These are phyloP conservation scores for Urocynchramus pylzowi DNA, from an alignment of 2,113 vertebrate species.

Conservation along the genomic window DNA sequence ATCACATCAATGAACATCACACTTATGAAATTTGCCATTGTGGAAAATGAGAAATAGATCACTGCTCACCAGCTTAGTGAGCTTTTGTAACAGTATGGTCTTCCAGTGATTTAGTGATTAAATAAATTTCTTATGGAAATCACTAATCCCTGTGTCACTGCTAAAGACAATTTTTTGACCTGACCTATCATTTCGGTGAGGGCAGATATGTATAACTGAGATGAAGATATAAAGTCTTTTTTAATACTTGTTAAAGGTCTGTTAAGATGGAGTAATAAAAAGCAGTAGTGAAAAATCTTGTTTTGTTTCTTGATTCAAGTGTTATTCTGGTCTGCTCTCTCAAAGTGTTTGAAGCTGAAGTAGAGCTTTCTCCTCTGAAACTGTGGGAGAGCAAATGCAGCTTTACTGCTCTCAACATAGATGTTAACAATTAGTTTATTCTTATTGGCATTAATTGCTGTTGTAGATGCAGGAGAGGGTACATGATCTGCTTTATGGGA, in stretches of 20 bases:
- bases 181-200: neutral
- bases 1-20: neutral
- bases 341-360: neutral
- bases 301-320: neutral
- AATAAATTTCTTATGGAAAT: no score
- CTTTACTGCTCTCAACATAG: neutral
- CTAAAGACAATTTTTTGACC: neutral
- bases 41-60: neutral
- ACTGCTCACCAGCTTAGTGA: neutral
- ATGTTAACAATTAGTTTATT: conserved; percentile 15
- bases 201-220: neutral
- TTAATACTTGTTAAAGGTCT: neutral
- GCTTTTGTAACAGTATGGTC: neutral
- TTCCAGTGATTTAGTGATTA: neutral
- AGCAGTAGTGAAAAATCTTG: neutral
- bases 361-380: neutral
- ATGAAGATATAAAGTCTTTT: neutral
- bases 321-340: neutral
- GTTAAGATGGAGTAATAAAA: neutral
- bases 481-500: neutral
- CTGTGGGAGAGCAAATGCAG: neutral
- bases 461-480: neutral
- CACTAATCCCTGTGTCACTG: neutral
- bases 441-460: conserved; percentile 20
- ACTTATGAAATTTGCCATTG: neutral